Base-by-base conservation (phyloP, 1,140 invertebrate genomes). In the Glomeris maerens region DNA sequence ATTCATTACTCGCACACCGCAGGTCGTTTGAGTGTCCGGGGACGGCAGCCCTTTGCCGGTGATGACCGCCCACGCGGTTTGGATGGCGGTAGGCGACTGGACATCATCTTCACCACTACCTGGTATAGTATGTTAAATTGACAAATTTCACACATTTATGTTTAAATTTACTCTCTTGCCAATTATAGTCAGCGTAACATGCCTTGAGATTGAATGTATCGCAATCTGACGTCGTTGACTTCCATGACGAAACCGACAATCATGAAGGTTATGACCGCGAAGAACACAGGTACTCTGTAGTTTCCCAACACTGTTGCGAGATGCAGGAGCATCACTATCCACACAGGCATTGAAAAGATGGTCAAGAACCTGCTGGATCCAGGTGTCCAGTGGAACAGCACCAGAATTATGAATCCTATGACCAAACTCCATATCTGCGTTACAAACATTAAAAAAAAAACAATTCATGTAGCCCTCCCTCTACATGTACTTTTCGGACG, bases 241-340 rank as follows among this genome's bases (percentile, higher is more conserved):
- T 62, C 60, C 21, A 52, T 54, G 40, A 63, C 52, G 55, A 67
- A 64, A 13, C 72, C 72, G 38, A 67, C 57, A n/a, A 66, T 55
- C 51, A 73, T 61, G 5, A 71, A 53, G 4, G 57, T 57, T 2
- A 72, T 53, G 13, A 71, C 49, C 7, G 63, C 31, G 10, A 69
- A 47, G 14, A 73, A 60, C 1, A 74, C 60, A 14, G 70, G 64
- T 1, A 72, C 64, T 17, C 70, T 55, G 1, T 74, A 57, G n/a
- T 66, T 61, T 1, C 72, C 72, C 39, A 66, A 65, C 21, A 66
- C 66, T 14, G 59, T 57, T 27, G 65, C 60, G 3, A 65, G 54
- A 46, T 71, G 64, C 13, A 74, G 59, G n/a, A 67, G 58, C 1
- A 68, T 29, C 13, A 61, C 46, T 13, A 61, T 54, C 67, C 67